Evolutionary conservation across 2,888 invertebrate species (phyloP).

Genomic region (Adela reaumurella): DNA sequence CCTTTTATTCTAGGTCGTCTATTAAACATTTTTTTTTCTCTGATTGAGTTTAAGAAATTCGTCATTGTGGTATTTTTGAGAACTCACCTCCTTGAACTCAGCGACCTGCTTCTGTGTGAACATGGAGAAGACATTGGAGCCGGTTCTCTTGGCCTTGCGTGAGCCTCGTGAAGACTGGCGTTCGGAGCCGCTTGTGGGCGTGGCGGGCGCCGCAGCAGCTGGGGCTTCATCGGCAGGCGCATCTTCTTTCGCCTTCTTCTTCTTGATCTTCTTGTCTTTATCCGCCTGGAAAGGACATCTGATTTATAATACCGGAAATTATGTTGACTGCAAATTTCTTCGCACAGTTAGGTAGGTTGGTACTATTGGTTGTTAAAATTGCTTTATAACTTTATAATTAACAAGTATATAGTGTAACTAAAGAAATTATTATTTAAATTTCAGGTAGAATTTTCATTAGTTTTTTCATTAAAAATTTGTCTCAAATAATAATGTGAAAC

Average conservation of each 20-base stretch:
- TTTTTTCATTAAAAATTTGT: too few relatives aligned
- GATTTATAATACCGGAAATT: too few relatives aligned
- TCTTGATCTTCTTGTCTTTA: slow-evolving; percentile 92
- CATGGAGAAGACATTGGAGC: slow-evolving; percentile 96
- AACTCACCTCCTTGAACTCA: slow-evolving; percentile 89
- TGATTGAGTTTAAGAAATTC: too few relatives aligned
- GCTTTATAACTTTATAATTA: not conserved
- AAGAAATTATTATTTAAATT: slow-evolving; percentile 4
- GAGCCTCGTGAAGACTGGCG: slow-evolving; percentile 81
- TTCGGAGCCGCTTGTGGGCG: slow-evolving; percentile 56
- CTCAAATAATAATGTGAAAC: too few relatives aligned
- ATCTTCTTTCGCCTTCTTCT: slow-evolving; percentile 70
- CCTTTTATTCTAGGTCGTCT: too few relatives aligned
- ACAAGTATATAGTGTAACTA: slow-evolving; percentile 3
- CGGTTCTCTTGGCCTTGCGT: slow-evolving; percentile 80
- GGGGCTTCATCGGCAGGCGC: slow-evolving; percentile 68
- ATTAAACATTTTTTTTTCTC: too few relatives aligned
- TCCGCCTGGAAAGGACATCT: slow-evolving; percentile 77
- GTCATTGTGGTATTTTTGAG: too few relatives aligned
- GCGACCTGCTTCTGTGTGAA: slow-evolving; percentile 95
- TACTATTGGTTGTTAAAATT: not conserved
- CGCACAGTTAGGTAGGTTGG: too few relatives aligned
- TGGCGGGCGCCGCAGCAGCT: slow-evolving; percentile 61
- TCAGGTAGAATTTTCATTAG: too few relatives aligned
- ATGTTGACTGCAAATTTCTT: too few relatives aligned